Evolutionary conservation across 1,140 invertebrate species (phyloP).

Genomic region (Zaprionus nigranus): DNA sequence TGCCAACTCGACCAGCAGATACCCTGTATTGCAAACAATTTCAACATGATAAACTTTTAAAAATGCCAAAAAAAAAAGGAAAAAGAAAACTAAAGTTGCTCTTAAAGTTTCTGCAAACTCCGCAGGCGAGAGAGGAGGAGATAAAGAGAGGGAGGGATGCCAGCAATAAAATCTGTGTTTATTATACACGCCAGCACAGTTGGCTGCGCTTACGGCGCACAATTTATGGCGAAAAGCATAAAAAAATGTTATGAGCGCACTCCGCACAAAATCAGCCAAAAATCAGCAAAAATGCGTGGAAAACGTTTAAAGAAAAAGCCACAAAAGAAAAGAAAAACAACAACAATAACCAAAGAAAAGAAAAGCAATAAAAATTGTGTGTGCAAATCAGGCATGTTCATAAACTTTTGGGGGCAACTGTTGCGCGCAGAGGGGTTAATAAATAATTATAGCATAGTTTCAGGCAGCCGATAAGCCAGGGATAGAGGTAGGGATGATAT

Average conservation of each 20-base stretch:
- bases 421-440: not conserved
- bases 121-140: not conserved
- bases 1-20: not conserved
- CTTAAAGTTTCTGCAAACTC: not conserved
- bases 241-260: not conserved
- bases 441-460: constrained; percentile 1
- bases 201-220: constrained; percentile 1
- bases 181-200: not conserved
- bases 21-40: not conserved
- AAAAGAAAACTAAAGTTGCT: not conserved
- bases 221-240: constrained; percentile 1
- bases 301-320: not conserved
- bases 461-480: not conserved
- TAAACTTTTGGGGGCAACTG: not conserved
- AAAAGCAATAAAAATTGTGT: not conserved
- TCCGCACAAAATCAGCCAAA: not conserved
- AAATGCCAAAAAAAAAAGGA: not conserved
- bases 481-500: no score
- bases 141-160: not conserved
- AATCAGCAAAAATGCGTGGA: not conserved
- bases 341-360: not conserved
- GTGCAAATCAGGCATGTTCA: not conserved
- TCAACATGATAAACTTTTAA: not conserved
- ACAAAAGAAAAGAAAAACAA: not conserved
- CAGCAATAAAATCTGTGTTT: constrained; percentile 4